phyloP scores from a whole-genome alignment of 2,797 vertebrate species.

The Ataeniobius toweri region DNA sequence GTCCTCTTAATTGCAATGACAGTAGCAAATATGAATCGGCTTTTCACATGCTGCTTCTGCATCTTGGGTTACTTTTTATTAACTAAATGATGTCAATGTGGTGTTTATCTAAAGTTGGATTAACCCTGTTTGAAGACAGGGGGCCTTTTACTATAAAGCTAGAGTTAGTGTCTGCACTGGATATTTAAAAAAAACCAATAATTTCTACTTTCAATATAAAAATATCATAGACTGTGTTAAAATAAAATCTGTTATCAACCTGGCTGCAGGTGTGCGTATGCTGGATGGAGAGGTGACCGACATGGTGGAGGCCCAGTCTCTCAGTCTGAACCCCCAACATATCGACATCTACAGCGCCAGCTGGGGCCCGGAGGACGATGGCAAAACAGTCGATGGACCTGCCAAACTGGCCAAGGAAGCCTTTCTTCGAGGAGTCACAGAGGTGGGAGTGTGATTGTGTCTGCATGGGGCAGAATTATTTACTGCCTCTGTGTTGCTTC shows the following conservation, averaged over 20 bases:
- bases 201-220: neutral
- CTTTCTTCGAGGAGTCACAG: conserved; percentile 90
- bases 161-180: neutral
- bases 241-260: neutral
- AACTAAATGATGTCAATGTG: neutral
- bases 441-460: conserved; percentile 78
- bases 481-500: conserved; percentile 57
- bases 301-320: conserved; percentile 94
- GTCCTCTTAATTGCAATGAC: neutral
- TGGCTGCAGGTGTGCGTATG: conserved; percentile 92
- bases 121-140: neutral
- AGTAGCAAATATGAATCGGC: neutral
- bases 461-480: conserved; percentile 50
- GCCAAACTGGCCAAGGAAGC: conserved; percentile 95
- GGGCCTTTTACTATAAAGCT: neutral
- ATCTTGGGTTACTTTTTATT: neutral
- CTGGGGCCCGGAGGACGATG: conserved; percentile 98
- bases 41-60: neutral
- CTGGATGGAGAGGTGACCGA: conserved; percentile 98
- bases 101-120: neutral
- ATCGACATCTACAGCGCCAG: conserved; percentile 98
- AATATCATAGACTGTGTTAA: neutral
- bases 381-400: conserved; percentile 96
- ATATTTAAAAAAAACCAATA: neutral
- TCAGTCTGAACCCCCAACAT: conserved; percentile 94